These are phyloP conservation scores for Crypturellus undulatus DNA, from an alignment of 2,113 vertebrate genomes.

Conservation along the genomic window DNA sequence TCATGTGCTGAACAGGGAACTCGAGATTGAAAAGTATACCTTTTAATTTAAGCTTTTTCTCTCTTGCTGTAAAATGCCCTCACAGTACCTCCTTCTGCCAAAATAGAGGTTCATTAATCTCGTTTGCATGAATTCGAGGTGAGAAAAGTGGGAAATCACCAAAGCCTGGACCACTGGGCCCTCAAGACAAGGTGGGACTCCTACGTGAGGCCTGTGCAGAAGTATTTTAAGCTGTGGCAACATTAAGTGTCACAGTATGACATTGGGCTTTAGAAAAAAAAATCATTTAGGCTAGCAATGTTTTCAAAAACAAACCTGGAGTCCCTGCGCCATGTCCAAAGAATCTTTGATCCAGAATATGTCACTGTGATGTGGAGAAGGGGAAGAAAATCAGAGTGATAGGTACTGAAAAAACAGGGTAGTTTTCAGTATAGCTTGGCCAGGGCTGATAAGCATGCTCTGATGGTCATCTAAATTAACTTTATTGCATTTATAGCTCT, in stretches of 20 bases:
- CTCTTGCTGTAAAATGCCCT: not conserved
- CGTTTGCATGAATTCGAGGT: not conserved
- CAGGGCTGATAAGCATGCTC: not conserved
- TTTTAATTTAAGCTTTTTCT: not conserved
- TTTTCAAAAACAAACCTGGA: too few relatives aligned
- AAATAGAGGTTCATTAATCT: not conserved
- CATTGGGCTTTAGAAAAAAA: not conserved
- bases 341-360: too few relatives aligned
- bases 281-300: not conserved
- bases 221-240: accelerated
- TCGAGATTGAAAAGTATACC: not conserved
- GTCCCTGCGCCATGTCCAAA: too few relatives aligned
- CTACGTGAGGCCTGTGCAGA: not conserved
- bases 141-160: not conserved
- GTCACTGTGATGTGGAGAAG: too few relatives aligned
- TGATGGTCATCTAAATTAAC: not conserved
- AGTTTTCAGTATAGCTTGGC: too few relatives aligned
- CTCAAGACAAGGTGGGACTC: not conserved
- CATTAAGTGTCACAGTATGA: not conserved
- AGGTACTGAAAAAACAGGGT: too few relatives aligned
- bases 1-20: not conserved
- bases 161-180: not conserved
- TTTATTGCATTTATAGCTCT: not conserved
- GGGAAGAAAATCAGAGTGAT: too few relatives aligned
- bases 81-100: not conserved